Base-by-base conservation (phyloP, 2,797 vertebrate species). In the Calcarius lapponicus region DNA sequence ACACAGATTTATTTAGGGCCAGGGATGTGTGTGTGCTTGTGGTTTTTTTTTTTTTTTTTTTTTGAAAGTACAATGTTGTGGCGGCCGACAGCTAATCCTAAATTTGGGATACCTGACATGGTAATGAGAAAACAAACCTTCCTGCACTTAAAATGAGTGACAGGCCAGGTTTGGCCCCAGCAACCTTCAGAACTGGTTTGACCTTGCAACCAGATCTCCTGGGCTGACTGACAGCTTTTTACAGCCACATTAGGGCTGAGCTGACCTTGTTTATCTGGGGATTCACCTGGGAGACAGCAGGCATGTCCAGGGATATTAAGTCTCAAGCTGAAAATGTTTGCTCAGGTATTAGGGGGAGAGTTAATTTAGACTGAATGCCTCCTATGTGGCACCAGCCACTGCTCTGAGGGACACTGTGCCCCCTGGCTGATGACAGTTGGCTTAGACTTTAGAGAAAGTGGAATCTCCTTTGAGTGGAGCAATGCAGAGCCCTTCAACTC, bases 261-360 rank as follows among this genome's bases (percentile, higher is more conserved):
- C 94, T 96, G 95, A 96, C 95, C 94, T 95, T 98, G 96, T 97
- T 98, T 97, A 94, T 97, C 90, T 89, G 94, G 86, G 90, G 96
- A 97, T 97, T 96, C 97, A 97, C 97, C 97, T 97, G 96, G 93
- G 96, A 97, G 96, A 95, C 94, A 89, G 96, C 93, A 96, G 97
- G 92, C 95, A 95, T 97, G 94, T 95, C 94, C 95, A 97, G 95
- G 93, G 95, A 93, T 96, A 96, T 97, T 95, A 95, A 94, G 93
- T 89, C 96, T 92, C 92, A 62, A 95, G 85, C 87, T 80, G 94
- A 91, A 97, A 96, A 92, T 97, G 95, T 97, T 97, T 97, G 95
- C 93, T 94, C 85, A 97, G 96, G 94, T 97, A 95, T 97, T 96
- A 96, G 53, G 43, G 81, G 57, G 90, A 92, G 89, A 96, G 94